Evolutionary conservation across 2,888 invertebrate species (phyloP).

Genomic region (Dorcus parallelipipedus): DNA sequence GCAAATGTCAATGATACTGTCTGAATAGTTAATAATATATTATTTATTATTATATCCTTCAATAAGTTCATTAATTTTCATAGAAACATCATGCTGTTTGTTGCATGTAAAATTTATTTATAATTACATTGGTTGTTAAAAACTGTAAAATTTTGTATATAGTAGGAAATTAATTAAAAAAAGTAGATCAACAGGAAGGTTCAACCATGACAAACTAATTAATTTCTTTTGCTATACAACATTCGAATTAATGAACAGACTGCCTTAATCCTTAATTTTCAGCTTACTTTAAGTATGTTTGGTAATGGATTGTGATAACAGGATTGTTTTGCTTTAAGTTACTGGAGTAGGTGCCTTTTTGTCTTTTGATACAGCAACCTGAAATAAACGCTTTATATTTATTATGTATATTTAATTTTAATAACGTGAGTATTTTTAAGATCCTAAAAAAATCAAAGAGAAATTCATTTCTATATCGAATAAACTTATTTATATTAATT

Average conservation of each 20-base stretch:
- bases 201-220: neutral
- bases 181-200: neutral
- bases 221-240: neutral
- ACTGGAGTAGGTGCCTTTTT: conserved; percentile 26
- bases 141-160: neutral
- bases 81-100: no score
- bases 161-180: neutral
- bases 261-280: conserved; percentile 1
- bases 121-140: neutral
- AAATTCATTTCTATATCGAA: no score
- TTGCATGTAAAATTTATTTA: no score
- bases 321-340: conserved; percentile 18
- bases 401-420: conserved; percentile 6
- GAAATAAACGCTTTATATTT: conserved; percentile 19
- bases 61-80: no score
- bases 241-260: neutral
- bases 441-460: no score
- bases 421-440: neutral
- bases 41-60: no score
- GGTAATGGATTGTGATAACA: conserved; percentile 20
- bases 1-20: no score
- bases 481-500: no score
- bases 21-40: no score
- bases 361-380: conserved; percentile 23
- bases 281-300: conserved; percentile 7